Evolutionary conservation across 2,888 invertebrate genomes (phyloP).

Genomic region (Hylaea fasciaria): DNA sequence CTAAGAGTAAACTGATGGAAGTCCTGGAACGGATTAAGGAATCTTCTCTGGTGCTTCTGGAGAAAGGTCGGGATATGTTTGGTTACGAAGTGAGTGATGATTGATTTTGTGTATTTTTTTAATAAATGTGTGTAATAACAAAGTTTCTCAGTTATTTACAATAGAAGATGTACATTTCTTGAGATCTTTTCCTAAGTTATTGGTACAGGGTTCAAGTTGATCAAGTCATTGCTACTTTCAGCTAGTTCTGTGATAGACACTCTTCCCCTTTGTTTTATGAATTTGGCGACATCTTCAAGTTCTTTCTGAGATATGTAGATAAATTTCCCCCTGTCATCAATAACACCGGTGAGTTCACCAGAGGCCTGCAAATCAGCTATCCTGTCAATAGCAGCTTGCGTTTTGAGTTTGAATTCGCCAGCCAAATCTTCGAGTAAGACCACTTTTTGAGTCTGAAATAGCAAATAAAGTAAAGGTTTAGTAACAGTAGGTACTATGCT

Average conservation of each 20-base stretch:
- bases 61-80: slow-evolving; percentile 93
- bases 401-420: slow-evolving; percentile 95
- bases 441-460: slow-evolving; percentile 91
- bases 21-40: slow-evolving; percentile 91
- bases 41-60: slow-evolving; percentile 90
- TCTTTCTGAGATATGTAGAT: slow-evolving; percentile 98
- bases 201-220: slow-evolving; percentile 89
- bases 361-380: slow-evolving; percentile 93
- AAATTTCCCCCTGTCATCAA: slow-evolving; percentile 99
- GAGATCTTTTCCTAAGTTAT: slow-evolving; percentile 50
- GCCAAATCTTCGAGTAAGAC: slow-evolving; percentile 97
- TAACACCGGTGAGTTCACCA: slow-evolving; percentile 96
- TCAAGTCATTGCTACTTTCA: slow-evolving; percentile 96
- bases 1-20: slow-evolving; percentile 90
- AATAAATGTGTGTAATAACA: slow-evolving; percentile 67
- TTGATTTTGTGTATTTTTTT: slow-evolving; percentile 47
- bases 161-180: slow-evolving; percentile 36
- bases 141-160: slow-evolving; percentile 45
- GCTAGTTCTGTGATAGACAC: slow-evolving; percentile 97
- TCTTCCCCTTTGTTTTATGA: slow-evolving; percentile 96
- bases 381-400: slow-evolving; percentile 94
- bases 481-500: too few species aligned
- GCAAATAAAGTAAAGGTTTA: neutral
- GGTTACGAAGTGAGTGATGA: slow-evolving; percentile 85
- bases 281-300: slow-evolving; percentile 96